Base-by-base conservation (phyloP, 2,113 vertebrate species). In the Grammomys surdaster region DNA sequence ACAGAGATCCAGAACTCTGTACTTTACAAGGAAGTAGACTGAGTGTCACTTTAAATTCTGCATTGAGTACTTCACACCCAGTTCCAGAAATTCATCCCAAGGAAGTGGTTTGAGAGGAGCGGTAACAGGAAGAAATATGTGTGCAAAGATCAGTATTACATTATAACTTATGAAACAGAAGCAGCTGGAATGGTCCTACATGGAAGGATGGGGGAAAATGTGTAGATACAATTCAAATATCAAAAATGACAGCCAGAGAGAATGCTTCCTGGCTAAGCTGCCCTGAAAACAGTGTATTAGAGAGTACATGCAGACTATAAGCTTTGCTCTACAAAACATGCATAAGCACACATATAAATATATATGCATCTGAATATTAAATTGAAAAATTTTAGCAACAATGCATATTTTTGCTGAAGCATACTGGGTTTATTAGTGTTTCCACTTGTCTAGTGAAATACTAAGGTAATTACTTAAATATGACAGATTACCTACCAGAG, bases 201-300 rank as follows among this genome's bases (percentile, higher is more conserved):
- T 3, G 65, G 26, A 48, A 12, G 31, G 65, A 88, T 40, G 24
- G 19, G 43, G 5, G 5, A 3, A 60, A 33, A 48, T 73, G n/a
- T 88, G 48, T 2, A 82, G 51, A 78, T 78, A n/a, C 24, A 90
- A 82, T 36, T 81, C 54, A 93, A 48, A 24, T 19, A 86, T 67
- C 51, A 97, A 96, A 96, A 82, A 81, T 77, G 7, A 69, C 78
- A 85, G 31, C 60, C 48, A 31, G 8, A n/a, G 40, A 70, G 80
- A 95, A 78, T 65, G 16, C 65, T 90, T 92, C 89, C n/a, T 81
- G 87, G 14, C 22, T 89, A 90, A 94, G 33, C 77, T 60, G 36
- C 28, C 80, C 28, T 70, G 13, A 24, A 93, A 93, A 85, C 2
- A 76, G 16, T 58, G 3, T 76, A 75, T 69, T 31, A 81, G 36